phyloP scores from a whole-genome alignment of 2,888 invertebrate genomes.

The Cheilosia variabilis region DNA sequence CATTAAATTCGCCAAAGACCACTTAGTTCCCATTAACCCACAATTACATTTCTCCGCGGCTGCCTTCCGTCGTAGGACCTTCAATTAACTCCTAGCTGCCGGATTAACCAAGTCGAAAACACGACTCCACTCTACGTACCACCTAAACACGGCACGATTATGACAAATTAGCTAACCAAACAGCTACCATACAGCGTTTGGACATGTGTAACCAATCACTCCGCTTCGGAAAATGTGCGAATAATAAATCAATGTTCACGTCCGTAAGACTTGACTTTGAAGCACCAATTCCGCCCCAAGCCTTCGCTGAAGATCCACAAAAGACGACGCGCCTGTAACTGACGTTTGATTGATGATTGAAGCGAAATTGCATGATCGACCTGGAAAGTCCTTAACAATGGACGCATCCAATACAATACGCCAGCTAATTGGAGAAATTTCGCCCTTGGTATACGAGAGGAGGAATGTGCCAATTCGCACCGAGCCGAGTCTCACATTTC shows the following conservation, averaged over 20 bases:
- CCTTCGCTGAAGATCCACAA: neutral
- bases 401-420: conserved; percentile 8
- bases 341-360: conserved; percentile 40
- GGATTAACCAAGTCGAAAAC: neutral
- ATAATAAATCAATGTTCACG: conserved; percentile 23
- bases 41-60: neutral
- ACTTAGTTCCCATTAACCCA: conserved; percentile 5
- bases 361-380: conserved; percentile 36
- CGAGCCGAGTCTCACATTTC: conserved; percentile 13
- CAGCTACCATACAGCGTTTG: conserved; percentile 17
- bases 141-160: conserved; percentile 12
- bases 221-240: neutral
- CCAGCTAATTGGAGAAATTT: conserved; percentile 43
- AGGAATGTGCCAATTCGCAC: conserved; percentile 15
- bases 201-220: conserved; percentile 17
- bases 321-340: conserved; percentile 8
- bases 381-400: conserved; percentile 41
- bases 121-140: neutral
- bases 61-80: neutral
- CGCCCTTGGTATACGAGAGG: conserved; percentile 21
- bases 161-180: conserved; percentile 30
- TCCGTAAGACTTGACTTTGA: neutral
- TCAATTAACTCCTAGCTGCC: conserved; percentile 5
- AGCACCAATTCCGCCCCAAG: neutral
- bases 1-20: neutral